phyloP scores from a whole-genome alignment of 2,113 vertebrate species.

The Mobula hypostoma region DNA sequence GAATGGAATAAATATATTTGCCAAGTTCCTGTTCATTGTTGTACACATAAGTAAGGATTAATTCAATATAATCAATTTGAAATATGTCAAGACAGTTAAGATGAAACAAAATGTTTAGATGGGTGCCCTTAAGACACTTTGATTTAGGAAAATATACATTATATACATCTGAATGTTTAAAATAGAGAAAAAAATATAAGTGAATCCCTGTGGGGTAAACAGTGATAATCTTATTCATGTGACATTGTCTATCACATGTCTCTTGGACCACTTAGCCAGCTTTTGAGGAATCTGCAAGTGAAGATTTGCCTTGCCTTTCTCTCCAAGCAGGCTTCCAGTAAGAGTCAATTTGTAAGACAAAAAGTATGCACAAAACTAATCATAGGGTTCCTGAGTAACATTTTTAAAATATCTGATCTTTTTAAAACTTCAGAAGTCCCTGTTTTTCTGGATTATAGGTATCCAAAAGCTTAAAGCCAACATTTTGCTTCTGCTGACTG shows the following conservation, averaged over 20 bases:
- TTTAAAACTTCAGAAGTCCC: no score
- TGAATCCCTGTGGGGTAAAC: conserved; percentile 1
- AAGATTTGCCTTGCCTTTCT: neutral
- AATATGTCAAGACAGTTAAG: neutral
- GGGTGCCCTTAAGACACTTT: neutral
- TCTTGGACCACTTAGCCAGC: neutral
- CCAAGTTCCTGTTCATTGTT: neutral
- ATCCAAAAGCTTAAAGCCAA: neutral
- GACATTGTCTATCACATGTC: neutral
- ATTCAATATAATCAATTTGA: neutral
- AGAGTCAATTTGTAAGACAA: neutral
- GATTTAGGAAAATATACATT: neutral
- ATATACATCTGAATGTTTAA: neutral
- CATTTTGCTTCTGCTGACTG: neutral
- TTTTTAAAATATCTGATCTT: neutral
- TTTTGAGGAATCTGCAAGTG: neutral
- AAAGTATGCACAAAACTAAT: neutral
- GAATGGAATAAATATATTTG: neutral
- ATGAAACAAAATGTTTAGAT: conserved; percentile 18
- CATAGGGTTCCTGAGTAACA: neutral
- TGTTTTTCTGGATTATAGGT: neutral
- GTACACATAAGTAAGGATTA: neutral
- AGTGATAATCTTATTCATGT: neutral
- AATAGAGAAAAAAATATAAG: neutral
- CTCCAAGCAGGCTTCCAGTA: neutral